Base-by-base conservation (phyloP, 2,888 invertebrate genomes). In the Heterodera filipjevi region DNA sequence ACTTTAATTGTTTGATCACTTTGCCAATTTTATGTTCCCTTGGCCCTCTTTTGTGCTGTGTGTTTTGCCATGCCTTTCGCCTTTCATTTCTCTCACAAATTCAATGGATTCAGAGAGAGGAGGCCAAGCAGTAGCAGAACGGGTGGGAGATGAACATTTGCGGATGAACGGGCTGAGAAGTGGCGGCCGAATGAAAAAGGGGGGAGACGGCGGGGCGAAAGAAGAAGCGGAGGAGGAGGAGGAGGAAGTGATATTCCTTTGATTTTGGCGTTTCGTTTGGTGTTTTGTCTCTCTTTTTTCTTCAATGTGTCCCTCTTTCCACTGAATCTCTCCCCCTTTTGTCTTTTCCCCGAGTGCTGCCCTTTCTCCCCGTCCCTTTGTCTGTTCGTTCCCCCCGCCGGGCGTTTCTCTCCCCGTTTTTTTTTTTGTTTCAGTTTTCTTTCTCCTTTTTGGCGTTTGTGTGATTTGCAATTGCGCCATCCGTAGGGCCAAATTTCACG, bases 391-490 rank as follows among this genome's bases (percentile, higher is more conserved):
- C 39, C 2, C 12, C 12, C 12, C 39, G 39, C 6, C 12, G 46
- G 46, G n/a, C 49, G 49, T 39, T 39, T 39, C 6, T 39, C 6
- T 10, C 12, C 12, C 12, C 12, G 12, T 39, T 39, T 2, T 27
- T 27, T 22, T 59, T 27, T 75, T 35, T 10, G 35, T 72, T 82
- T 53, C 81, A 87, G 86, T 84, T 3, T 87, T 87, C 79, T 87
- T 87, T 79, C 82, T 87, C 12, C 78, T 86, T 14, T 87, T 87
- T 78, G 86, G 87, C 16, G 75, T 87, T 49, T 86, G 86, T 78
- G 86, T 87, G n/a, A 86, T 86, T 39, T 87, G 86, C 79, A 85
- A 84, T 19, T 87, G 86, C 76, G 82, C 85, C 71, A 82, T 85
- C 22, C 79, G 84, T 49, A 81, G 85, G 66, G 86, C 86, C 27